These are phyloP conservation scores for Anguilla megastoma DNA, from an alignment of 2,797 vertebrate genomes.

Conservation along the genomic window DNA sequence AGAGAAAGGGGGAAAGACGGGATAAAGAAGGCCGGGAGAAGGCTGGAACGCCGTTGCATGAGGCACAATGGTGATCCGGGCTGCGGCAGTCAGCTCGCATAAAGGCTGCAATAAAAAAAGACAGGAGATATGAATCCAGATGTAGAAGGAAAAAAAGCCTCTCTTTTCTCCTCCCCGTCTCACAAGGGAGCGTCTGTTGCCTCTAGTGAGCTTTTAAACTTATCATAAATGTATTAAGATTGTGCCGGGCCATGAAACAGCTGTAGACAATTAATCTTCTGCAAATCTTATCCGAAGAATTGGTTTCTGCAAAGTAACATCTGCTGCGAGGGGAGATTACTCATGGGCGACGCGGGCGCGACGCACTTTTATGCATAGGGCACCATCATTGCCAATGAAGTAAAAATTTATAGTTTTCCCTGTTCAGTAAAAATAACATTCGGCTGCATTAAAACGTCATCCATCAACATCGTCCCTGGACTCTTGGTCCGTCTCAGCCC, in stretches of 20 bases:
- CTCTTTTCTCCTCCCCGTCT: constrained; percentile 63
- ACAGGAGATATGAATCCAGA: constrained; percentile 94
- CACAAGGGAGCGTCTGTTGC: constrained; percentile 84
- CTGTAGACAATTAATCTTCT: constrained; percentile 99
- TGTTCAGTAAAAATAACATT: constrained; percentile 99
- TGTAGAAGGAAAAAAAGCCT: constrained; percentile 89
- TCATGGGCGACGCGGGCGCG: constrained; percentile 84
- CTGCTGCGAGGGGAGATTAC: constrained; percentile 92
- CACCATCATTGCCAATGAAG: constrained; percentile 96
- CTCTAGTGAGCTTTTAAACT: constrained; percentile 96
- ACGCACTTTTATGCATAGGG: constrained; percentile 88
- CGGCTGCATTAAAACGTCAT: constrained; percentile 99
- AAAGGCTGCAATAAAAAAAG: constrained; percentile 86
- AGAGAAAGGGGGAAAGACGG: constrained; percentile 41
- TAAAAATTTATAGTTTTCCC: constrained; percentile 99
- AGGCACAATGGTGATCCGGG: constrained; percentile 76
- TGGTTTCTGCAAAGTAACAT: constrained; percentile 94
- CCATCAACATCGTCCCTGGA: constrained; percentile 94
- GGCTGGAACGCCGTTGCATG: constrained; percentile 69
- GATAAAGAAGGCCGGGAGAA: constrained; percentile 36
- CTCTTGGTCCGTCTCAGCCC: constrained; percentile 78
- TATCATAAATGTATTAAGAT: constrained; percentile 99
- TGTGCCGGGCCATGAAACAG: constrained; percentile 99
- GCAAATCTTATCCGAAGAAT: constrained; percentile 97
- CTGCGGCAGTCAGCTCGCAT: constrained; percentile 73